A percentile compares a stretch with the other conserved stretches of the same genome.
phyloP scores from a whole-genome alignment of 2,797 vertebrate genomes.

The Gymnocypris eckloni region DNA sequence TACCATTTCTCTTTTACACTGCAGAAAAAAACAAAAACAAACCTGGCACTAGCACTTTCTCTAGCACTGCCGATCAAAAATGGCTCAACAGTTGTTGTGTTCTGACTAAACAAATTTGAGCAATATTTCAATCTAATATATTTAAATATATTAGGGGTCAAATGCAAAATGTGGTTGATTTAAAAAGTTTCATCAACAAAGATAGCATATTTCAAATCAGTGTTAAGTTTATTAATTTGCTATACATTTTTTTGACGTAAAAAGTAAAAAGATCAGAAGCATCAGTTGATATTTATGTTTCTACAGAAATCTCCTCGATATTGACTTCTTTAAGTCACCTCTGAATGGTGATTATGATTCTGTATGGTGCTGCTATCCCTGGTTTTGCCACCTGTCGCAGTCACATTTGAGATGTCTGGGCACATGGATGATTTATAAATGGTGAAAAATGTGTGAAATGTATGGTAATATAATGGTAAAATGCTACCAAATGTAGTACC shows the following conservation, averaged over 20 bases:
- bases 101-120: not conserved
- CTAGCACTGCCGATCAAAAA: not conserved
- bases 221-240: not conserved
- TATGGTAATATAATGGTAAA: not conserved
- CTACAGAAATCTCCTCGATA: not conserved
- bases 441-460: not conserved
- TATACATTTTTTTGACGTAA: not conserved
- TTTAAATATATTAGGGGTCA: not conserved
- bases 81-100: not conserved
- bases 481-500: not conserved
- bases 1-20: conserved; percentile 32
- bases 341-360: not conserved
- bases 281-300: not conserved
- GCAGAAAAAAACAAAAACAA: not conserved
- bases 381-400: not conserved
- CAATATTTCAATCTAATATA: not conserved
- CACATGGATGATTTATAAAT: not conserved
- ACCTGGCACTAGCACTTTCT: not conserved
- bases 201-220: not conserved
- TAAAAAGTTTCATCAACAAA: not conserved
- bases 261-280: not conserved
- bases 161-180: not conserved
- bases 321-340: not conserved
- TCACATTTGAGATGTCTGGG: not conserved
- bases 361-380: not conserved